Percentiles rank a stretch among this genome's conserved stretches.
Evolutionary conservation across 2,797 vertebrate species (phyloP).

Genomic region (Microctenopoma stevenorrisi): DNA sequence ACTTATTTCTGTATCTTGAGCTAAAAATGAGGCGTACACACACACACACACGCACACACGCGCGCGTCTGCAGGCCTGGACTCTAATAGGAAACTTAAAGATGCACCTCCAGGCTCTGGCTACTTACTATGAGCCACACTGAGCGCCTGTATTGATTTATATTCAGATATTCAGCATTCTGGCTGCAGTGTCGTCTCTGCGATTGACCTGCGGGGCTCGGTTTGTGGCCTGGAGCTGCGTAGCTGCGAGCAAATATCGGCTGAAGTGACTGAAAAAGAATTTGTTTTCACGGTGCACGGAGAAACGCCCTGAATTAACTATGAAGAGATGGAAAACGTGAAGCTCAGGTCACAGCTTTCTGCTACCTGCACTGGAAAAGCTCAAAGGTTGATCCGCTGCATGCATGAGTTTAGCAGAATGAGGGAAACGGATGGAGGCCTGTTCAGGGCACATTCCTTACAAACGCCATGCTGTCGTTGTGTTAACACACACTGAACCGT

Average conservation of each 20-base stretch:
- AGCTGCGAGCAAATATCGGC: background rate
- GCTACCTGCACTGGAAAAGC: constrained; percentile 38
- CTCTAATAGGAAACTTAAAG: background rate
- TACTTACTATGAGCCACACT: background rate
- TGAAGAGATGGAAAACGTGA: background rate
- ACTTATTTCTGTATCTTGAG: too few relatives aligned
- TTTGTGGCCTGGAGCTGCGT: background rate
- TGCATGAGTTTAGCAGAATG: constrained; percentile 39
- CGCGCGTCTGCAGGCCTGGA: too few relatives aligned
- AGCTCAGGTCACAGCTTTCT: background rate
- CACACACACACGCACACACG: too few relatives aligned
- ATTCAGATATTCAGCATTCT: background rate
- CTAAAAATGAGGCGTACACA: too few relatives aligned
- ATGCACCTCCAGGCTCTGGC: background rate
- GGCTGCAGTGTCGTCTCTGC: background rate
- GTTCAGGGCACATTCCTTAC: constrained; percentile 56
- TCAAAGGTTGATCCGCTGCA: constrained; percentile 48
- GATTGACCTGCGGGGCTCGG: background rate
- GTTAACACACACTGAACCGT: background rate
- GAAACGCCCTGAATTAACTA: background rate
- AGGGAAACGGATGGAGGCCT: constrained; percentile 68
- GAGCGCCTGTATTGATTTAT: background rate
- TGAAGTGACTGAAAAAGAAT: background rate
- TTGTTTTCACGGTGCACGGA: background rate
- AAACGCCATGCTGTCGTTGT: constrained; percentile 34